Evolutionary conservation across 2,797 vertebrate genomes (phyloP), one percentile per base, ranked within the genome.

Genomic region (Gallirallus australis): DNA sequence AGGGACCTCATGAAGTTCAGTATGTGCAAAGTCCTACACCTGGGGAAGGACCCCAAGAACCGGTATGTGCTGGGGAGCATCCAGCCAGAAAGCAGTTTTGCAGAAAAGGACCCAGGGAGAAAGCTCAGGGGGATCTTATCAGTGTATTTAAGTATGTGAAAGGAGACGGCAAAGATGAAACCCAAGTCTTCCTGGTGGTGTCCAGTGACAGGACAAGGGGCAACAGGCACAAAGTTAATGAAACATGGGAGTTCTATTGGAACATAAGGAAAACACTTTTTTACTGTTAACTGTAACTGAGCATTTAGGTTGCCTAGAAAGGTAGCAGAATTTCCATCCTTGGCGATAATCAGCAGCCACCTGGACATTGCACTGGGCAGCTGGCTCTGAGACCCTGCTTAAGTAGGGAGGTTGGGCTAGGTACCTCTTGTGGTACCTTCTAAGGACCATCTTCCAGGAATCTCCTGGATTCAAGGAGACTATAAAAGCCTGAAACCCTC

Each of bases 311-410:
- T 21, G 11, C 25, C 25, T 40, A 12, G 9, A 25, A 1, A 39
- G 25, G 35, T 16, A 6, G 28, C 24, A 8, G 5, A 23, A 11
- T 30, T 11, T 45, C 15, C 27, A 59, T 20, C 40, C 8, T 23
- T 39, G 35, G 21, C 0, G 3, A 33, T 9, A 37, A 27, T 47
- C 24, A 47, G 52, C 48, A 65, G 52, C 24, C 6, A 1, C 12
- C 14, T 9, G 37, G 25, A 21, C 4, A 1, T 2, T 3, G 15
- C 28, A 3, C n/a, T 24, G 28, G 6, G 8, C 33, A 61, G 7
- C 20, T 18, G 10, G 9, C 42, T 71, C 21, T 4, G 0, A 19
- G 17, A 13, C 39, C 33, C 33, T 35, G 33, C n/a, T 48, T 20
- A 7, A 52, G 48, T 12, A 1, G 3, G 5, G 70, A 23, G 27